Base-by-base conservation (phyloP, 2,113 vertebrate genomes). In the Sphaerodactylus townsendi region DNA sequence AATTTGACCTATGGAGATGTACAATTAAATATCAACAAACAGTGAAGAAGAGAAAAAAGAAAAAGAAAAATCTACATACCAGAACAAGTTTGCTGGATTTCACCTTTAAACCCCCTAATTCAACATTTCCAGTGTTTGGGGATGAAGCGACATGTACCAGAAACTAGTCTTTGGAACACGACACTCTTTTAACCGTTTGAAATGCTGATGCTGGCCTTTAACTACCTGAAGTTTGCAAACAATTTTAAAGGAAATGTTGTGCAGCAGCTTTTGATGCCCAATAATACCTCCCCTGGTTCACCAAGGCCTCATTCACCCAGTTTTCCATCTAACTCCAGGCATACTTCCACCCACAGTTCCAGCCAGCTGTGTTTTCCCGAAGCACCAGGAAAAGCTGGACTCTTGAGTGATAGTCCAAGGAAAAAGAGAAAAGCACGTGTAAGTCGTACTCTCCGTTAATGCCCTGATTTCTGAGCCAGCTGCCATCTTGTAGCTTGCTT, bases 1-100 rank as follows among this genome's bases (percentile, higher is more conserved):
- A 59, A 56, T 5, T 8, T 17, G 44, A 76, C 76, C 79, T 78
- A 76, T 50, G 79, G 48, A 65, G 73, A 87, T 3, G 23, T 71
- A 84, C 17, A 79, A 28, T 69, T 53, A 74, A 25, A 62, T 62
- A 28, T 62, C 1, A 15, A 56, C 83, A 82, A 71, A 56, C 41
- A 33, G 35, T 37, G 1, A 37, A 41, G 25, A 69, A 35, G 35
- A 77, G n/a, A 44, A 71, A 56, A 46, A 81, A 10, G 46, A 39
- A 56, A 33, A 64, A 35, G 53, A n/a, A 56, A 81, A 35, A 59
- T 71, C 14, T 73, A 48, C 23, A 59, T 2, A 62, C 59, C 59
- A 23, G 73, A 11, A 35, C 19, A 2, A 35, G 23, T 62, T 70
- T 85, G 66, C 84, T 33, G n/a, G 28, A 10, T 25, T 62, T 62